Evolutionary conservation across 2,888 invertebrate genomes (phyloP).

Genomic region (Noctua pronuba): DNA sequence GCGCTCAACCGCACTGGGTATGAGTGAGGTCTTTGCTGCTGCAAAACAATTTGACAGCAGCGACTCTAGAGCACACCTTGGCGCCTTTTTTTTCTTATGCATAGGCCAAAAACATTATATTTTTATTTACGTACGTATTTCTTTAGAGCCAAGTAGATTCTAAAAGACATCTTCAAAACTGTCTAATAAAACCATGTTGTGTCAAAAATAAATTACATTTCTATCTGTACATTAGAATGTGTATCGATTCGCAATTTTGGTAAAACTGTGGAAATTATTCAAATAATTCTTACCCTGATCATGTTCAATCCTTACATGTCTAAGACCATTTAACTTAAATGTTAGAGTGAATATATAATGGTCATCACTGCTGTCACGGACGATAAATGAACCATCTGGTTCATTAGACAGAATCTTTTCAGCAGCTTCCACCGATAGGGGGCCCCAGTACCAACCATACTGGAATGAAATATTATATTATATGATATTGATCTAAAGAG

Average conservation of each 20-base stretch:
- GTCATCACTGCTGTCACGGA: conserved; percentile 98
- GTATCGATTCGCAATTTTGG: background rate
- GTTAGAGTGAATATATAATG: conserved; percentile 98
- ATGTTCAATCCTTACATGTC: conserved; percentile 98
- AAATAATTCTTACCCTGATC: conserved; percentile 94
- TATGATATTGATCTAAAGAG: no score
- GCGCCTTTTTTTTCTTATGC: background rate
- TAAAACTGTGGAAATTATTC: background rate
- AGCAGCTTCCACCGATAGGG: conserved; percentile 96
- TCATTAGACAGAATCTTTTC: conserved; percentile 97
- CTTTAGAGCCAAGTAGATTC: background rate
- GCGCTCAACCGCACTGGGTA: background rate
- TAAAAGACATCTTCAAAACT: no score
- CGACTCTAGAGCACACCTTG: background rate
- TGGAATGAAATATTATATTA: conserved; percentile 77
- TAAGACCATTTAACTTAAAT: conserved; percentile 97
- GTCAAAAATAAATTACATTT: background rate
- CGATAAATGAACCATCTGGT: conserved; percentile 98
- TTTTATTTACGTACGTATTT: background rate
- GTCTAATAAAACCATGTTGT: background rate
- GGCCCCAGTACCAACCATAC: conserved; percentile 99
- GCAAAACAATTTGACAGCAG: background rate
- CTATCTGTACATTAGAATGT: background rate
- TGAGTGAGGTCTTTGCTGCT: background rate
- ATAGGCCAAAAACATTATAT: background rate